Conservation (phyloP, 1,140 invertebrate genomes). For the Hylyphantes graminicola region DNA sequence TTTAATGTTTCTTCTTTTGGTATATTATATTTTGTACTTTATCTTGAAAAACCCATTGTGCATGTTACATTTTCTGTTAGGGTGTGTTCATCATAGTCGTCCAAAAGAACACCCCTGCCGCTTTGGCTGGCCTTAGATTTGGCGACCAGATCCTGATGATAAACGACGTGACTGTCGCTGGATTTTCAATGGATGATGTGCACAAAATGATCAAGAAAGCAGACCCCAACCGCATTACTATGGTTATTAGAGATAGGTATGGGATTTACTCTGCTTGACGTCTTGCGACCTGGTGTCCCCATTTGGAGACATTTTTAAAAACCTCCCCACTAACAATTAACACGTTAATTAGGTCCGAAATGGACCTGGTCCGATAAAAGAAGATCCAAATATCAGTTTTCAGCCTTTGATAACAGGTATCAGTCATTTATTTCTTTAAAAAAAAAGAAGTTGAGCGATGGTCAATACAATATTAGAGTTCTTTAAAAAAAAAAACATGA, state of each 20-base stretch:
- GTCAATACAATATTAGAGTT: too few species aligned
- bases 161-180: constrained; percentile 81
- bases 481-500: too few species aligned
- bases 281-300: too few species aligned
- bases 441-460: too few species aligned
- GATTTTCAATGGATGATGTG: constrained; percentile 85
- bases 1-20: background rate
- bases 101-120: constrained; percentile 83
- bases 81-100: constrained; percentile 93
- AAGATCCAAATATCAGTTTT: too few species aligned
- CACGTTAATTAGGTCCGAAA: too few species aligned
- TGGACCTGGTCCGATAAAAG: too few species aligned
- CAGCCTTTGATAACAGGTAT: too few species aligned
- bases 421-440: too few species aligned
- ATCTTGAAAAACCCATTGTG: background rate
- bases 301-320: too few species aligned
- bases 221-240: constrained; percentile 78
- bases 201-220: constrained; percentile 83
- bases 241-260: constrained; percentile 87
- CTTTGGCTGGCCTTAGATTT: constrained; percentile 85
- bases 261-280: background rate
- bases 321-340: too few species aligned
- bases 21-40: background rate
- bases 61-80: constrained; percentile 61
- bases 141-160: constrained; percentile 94